A percentile compares a stretch with the other conserved stretches of the same genome.
Conservation (phyloP, 2,888 invertebrate species). For the Nasonovia ribisnigri region DNA sequence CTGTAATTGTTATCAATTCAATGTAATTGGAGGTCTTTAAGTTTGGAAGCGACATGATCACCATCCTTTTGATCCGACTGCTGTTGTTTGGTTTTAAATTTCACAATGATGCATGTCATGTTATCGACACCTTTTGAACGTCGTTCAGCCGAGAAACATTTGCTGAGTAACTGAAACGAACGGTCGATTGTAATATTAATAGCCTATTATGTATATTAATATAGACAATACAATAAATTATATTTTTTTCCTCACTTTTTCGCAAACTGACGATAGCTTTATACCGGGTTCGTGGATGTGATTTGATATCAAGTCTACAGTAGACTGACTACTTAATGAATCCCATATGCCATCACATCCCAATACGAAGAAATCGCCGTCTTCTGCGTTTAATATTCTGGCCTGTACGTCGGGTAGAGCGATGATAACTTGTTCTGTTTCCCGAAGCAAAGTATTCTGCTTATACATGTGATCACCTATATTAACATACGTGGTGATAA, state of each 20-base stretch:
- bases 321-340: constrained; percentile 95
- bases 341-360: constrained; percentile 99
- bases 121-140: constrained; percentile 99
- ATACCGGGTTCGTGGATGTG: constrained; percentile 73
- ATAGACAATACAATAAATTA: neutral
- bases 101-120: constrained; percentile 96
- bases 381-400: constrained; percentile 79
- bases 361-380: constrained; percentile 92
- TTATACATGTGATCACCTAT: constrained; percentile 91
- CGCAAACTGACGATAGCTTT: constrained; percentile 88
- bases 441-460: constrained; percentile 81
- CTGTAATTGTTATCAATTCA: neutral
- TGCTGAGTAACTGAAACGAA: constrained; percentile 86
- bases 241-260: constrained; percentile 79
- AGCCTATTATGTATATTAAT: neutral
- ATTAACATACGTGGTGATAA: neutral
- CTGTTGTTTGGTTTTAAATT: neutral
- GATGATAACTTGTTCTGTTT: constrained; percentile 96
- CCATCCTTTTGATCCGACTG: neutral
- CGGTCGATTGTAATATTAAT: neutral
- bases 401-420: constrained; percentile 92
- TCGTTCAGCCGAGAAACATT: constrained; percentile 93
- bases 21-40: neutral
- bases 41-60: neutral
- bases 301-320: constrained; percentile 84